Evolutionary conservation across 2,797 vertebrate species (phyloP), one percentile per base, ranked within the genome.

Genomic region (Prunella strophiata): DNA sequence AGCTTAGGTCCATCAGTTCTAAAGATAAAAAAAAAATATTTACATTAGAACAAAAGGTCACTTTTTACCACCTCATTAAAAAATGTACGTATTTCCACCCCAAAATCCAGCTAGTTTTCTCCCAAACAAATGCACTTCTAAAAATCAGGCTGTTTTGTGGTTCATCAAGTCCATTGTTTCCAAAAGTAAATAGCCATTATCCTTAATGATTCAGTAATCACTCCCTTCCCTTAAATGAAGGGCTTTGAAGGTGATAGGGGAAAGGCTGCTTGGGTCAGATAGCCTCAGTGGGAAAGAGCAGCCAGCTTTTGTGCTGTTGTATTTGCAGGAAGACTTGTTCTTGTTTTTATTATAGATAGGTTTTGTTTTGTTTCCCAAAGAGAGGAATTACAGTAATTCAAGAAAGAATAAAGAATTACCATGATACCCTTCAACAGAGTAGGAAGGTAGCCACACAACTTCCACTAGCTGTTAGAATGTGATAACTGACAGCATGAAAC

Each of bases 101-200:
- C 47, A 78, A 89, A 78, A 86, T 5, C 26, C 66, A 89, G 77
- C 23, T 43, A 54, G 42, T 45, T 71, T 52, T 26, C 73, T 88
- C 71, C 65, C 50, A 76, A 51, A 75, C 51, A 88, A 93, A 71
- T 5, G 30, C 7, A 47, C 29, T 93, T 89, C 77, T 91, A 75
- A 95, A 96, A 96, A 97, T 85, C 59, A 91, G 50, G 77, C 85
- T 67, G 70, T 92, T 85, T 43, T 50, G 59, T 80, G 57, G 62
- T 83, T 96, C 95, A 82, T 93, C 86, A 90, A 95, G 74, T 43
- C 85, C 66, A 96, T 96, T 95, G 88, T 97, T 96, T 86, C 81
- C 84, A 92, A 93, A 96, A 95, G 78, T 89, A 93, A 97, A 93
- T 58, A 88, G 88, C 92, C 63, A 83, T 93, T 88, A 88, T 91